Percentiles rank a stretch among this genome's conserved stretches.
These are phyloP conservation scores for Pseudopodoces humilis DNA, from an alignment of 2,113 vertebrate species.

Conservation along the genomic window DNA sequence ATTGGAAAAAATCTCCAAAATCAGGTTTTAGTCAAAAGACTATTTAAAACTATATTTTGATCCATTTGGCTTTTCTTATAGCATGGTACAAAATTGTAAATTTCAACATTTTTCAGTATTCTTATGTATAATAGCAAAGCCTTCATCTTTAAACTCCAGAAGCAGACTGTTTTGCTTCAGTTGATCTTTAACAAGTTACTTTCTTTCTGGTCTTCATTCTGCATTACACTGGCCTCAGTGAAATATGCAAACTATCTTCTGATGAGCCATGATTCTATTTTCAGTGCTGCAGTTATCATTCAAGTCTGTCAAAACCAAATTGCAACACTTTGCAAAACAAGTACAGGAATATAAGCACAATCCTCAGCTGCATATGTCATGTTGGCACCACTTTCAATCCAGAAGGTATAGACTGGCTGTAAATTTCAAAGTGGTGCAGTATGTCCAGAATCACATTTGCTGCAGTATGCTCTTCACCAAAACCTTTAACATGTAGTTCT, in stretches of 20 bases:
- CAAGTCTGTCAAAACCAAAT: constrained; percentile 63
- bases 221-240: not conserved
- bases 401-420: constrained; percentile 42
- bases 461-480: not conserved
- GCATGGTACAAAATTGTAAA: not conserved
- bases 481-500: not conserved
- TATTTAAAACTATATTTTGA: not conserved
- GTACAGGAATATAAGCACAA: constrained; percentile 29
- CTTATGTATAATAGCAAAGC: not conserved
- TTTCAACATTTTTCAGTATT: not conserved
- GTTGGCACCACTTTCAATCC: constrained; percentile 36
- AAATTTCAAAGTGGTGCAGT: constrained; percentile 4
- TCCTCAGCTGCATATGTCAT: constrained; percentile 34
- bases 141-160: not conserved
- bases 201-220: constrained; percentile 12
- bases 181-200: not conserved
- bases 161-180: not conserved
- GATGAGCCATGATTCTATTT: constrained; percentile 47
- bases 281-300: constrained; percentile 41
- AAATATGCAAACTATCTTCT: constrained; percentile 38
- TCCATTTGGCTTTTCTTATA: not conserved
- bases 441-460: not conserved
- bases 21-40: not conserved
- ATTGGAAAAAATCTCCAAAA: not conserved
- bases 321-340: constrained; percentile 57